These are phyloP conservation scores for Menidia menidia DNA, from an alignment of 2,797 vertebrate species.

Conservation along the genomic window DNA sequence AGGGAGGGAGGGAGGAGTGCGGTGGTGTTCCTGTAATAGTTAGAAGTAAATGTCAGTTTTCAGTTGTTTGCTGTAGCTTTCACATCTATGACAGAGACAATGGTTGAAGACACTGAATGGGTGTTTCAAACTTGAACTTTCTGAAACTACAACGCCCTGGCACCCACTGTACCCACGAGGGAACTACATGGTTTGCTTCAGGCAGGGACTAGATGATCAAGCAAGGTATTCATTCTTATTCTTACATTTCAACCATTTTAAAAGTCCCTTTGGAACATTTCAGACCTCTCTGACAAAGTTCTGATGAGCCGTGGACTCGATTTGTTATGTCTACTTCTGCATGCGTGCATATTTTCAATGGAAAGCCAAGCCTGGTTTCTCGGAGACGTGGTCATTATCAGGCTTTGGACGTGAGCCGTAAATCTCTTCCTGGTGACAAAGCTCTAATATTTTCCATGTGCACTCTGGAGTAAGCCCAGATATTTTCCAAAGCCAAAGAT, in stretches of 20 bases:
- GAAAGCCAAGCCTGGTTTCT: slow-evolving; percentile 64
- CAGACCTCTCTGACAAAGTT: slow-evolving; percentile 7
- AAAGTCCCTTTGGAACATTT: slow-evolving; percentile 14
- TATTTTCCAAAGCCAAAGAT: slow-evolving; percentile 54
- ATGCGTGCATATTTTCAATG: slow-evolving; percentile 56
- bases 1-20: slow-evolving; percentile 55
- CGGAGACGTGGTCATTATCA: slow-evolving; percentile 78
- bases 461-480: slow-evolving; percentile 52
- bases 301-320: slow-evolving; percentile 25
- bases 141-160: slow-evolving; percentile 37
- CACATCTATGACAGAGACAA: slow-evolving; percentile 28
- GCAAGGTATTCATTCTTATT: slow-evolving; percentile 51
- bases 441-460: slow-evolving; percentile 82
- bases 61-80: slow-evolving; percentile 51
- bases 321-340: slow-evolving; percentile 43
- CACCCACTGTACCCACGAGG: slow-evolving; percentile 33
- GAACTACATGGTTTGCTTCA: slow-evolving; percentile 41
- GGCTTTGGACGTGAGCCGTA: slow-evolving; percentile 80
- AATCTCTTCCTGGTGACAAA: slow-evolving; percentile 81
- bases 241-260: background rate
- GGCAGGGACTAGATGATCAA: slow-evolving; percentile 53
- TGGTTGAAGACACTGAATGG: slow-evolving; percentile 21
- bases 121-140: slow-evolving; percentile 33
- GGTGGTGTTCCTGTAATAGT: slow-evolving; percentile 56
- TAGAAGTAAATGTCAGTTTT: slow-evolving; percentile 40